Evolutionary conservation across 2,888 invertebrate genomes (phyloP).

Genomic region (Volucella inflata): DNA sequence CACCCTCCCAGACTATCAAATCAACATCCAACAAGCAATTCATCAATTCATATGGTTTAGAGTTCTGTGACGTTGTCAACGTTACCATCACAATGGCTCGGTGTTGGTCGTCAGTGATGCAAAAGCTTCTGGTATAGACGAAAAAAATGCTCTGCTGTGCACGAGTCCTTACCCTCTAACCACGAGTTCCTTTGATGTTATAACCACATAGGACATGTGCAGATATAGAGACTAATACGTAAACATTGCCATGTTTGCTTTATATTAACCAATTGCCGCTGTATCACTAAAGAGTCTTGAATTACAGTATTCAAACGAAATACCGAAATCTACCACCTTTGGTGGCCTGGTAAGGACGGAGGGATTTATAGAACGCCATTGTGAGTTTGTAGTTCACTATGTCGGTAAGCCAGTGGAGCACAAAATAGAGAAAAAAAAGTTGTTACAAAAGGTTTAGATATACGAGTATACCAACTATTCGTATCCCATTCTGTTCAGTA

Average conservation of each 20-base stretch:
- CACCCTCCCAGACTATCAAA: slow-evolving; percentile 8
- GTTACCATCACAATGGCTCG: slow-evolving; percentile 19
- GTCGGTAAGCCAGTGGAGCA: slow-evolving; percentile 34
- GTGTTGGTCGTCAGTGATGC: slow-evolving; percentile 13
- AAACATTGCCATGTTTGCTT: slow-evolving; percentile 42
- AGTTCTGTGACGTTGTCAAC: slow-evolving; percentile 48
- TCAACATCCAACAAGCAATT: slow-evolving; percentile 21
- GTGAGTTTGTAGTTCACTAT: slow-evolving; percentile 36
- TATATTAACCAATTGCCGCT: slow-evolving; percentile 45
- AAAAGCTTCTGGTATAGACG: neutral
- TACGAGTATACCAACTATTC: too few species aligned
- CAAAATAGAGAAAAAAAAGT: neutral
- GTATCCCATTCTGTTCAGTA: neutral
- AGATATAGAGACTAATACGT: neutral
- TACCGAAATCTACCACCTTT: slow-evolving; percentile 8
- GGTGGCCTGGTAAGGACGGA: slow-evolving; percentile 2
- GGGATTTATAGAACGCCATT: slow-evolving; percentile 7
- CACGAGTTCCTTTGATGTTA: neutral
- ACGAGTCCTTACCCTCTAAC: too few species aligned
- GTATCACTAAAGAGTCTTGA: neutral
- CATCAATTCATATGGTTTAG: slow-evolving; percentile 57
- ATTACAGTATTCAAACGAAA: slow-evolving; percentile 17
- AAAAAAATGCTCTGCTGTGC: slow-evolving; percentile 1
- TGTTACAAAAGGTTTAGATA: slow-evolving; percentile 8
- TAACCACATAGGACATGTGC: neutral